A percentile compares a stretch with the other conserved stretches of the same genome.
Conservation (phyloP, 2,113 vertebrate species). For the Sprattus sprattus region DNA sequence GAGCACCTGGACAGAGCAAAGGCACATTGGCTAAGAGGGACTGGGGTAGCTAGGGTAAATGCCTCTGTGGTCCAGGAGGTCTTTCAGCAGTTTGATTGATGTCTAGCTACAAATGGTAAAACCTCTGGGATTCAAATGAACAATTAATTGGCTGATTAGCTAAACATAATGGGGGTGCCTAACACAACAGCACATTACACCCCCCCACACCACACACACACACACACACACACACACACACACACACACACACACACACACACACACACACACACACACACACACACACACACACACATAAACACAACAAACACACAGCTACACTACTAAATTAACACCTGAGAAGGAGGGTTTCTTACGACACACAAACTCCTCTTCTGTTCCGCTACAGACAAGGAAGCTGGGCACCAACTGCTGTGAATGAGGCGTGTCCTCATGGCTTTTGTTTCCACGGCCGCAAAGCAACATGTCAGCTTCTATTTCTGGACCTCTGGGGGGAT, state of each 20-base stretch:
- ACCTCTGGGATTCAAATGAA: neutral
- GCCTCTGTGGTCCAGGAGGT: neutral
- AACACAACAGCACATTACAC: neutral
- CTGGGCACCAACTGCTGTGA: conserved; percentile 21
- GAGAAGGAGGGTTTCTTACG: neutral
- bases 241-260: neutral
- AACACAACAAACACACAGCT: neutral
- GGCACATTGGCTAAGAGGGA: neutral
- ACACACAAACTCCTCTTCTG: neutral
- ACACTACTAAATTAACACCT: neutral
- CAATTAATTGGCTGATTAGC: neutral
- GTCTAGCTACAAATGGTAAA: neutral
- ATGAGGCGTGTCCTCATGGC: conserved; percentile 40
- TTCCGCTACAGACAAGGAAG: neutral
- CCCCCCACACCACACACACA: neutral
- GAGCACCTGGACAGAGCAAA: too few species aligned
- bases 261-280: neutral
- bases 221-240: neutral
- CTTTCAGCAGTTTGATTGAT: neutral
- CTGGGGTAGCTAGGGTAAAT: neutral
- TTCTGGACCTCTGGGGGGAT: conserved; percentile 50
- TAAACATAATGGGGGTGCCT: neutral
- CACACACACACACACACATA: neutral
- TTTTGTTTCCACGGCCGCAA: conserved; percentile 45
- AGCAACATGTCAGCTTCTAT: conserved; percentile 60